Base-by-base conservation (phyloP, 2,888 invertebrate species). In the Meteorus cinctellus region DNA sequence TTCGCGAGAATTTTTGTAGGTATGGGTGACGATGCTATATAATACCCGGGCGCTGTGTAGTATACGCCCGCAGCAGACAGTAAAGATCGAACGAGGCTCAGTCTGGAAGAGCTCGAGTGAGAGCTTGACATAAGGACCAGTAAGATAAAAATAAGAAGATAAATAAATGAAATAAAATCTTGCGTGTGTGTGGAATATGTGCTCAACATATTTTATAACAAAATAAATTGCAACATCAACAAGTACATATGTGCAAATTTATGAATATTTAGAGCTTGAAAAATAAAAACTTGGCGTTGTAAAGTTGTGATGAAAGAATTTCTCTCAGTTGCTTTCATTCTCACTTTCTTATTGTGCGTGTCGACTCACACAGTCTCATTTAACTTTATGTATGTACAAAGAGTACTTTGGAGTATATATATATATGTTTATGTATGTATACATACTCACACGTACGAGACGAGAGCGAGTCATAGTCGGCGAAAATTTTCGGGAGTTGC, bases 401-500 rank as follows among this genome's bases (percentile, higher is more conserved):
- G 12, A 41, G 1, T 41, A 6, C 12, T 41, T 41, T 41, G 41
- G 41, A 10, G 41, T 55, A 55, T n/a, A 55, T 55, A 55, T n/a
- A 55, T 24, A 24, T 55, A 19, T 55, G 19, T 55, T 34, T 34
- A 48, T 48, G n/a, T 77, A 74, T 73, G 41, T 63, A 69, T 72
- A 76, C 65, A 55, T 59, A 31, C 67, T 34, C 63, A 75, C 68
- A 68, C 45, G 65, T 68, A 73, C 68, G 67, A 78, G 73, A 79
- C 78, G 77, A 24, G 34, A 31, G 29, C 70, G 34, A 59, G 70
- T 66, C 62, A 72, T 63, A 79, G 81, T 75, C 74, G 79, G 75
- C 78, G 80, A 80, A 84, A 84, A 86, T 86, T 89, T 88, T 88
- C 86, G 88, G 87, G 87, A 83, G 84, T 71, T 86, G 87, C 87